phyloP scores from a whole-genome alignment of 2,888 invertebrate species.

The Criorhina ranunculi region DNA sequence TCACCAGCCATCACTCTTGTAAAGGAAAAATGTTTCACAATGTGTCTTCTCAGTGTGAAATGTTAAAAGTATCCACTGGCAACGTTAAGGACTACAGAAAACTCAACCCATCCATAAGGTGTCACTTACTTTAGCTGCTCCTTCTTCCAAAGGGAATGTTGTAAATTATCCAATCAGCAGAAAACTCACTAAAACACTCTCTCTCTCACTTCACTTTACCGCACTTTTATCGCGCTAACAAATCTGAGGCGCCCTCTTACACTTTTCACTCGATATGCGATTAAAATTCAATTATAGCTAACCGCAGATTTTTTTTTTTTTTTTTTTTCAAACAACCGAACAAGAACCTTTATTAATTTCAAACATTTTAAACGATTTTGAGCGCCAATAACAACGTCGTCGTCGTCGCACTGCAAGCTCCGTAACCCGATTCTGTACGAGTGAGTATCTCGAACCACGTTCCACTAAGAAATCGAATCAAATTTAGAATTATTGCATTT shows the following conservation, averaged over 20 bases:
- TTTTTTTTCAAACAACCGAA: neutral
- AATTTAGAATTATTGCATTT: constrained; percentile 20
- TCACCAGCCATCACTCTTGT: too few relatives aligned
- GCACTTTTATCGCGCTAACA: constrained; percentile 26
- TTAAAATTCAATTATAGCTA: constrained; percentile 35
- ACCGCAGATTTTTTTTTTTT: constrained; percentile 4
- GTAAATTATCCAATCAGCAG: constrained; percentile 38
- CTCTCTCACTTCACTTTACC: constrained; percentile 3
- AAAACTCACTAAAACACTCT: constrained; percentile 1
- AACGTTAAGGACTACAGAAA: too few relatives aligned
- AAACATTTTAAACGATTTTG: constrained; percentile 10
- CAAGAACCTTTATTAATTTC: neutral
- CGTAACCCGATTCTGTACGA: constrained; percentile 3
- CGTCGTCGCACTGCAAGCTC: neutral
- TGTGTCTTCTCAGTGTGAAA: too few relatives aligned
- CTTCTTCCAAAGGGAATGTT: neutral
- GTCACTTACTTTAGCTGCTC: neutral
- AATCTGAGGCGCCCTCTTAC: neutral
- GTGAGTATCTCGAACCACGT: constrained; percentile 26
- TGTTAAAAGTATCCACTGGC: too few relatives aligned
- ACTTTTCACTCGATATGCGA: neutral
- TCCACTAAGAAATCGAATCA: neutral
- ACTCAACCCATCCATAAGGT: neutral
- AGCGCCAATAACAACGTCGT: neutral
- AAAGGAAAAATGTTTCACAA: too few relatives aligned